Evolutionary conservation across 1,140 invertebrate genomes (phyloP).

Genomic region (Drosophila burlai): DNA sequence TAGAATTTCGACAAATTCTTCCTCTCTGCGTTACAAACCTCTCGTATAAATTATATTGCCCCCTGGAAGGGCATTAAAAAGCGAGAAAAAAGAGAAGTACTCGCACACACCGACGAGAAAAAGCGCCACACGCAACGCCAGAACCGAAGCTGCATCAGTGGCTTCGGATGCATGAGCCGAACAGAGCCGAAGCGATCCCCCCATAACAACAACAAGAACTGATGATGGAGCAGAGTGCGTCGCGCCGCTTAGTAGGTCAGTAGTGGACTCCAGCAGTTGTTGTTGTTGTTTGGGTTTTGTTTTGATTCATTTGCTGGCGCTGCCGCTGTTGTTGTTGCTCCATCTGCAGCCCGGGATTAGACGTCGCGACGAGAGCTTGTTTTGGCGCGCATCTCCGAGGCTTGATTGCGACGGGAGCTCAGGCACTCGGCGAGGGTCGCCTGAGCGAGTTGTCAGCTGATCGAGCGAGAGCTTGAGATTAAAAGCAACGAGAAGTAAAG

Average conservation of each 20-base stretch:
- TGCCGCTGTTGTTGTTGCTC: constrained; percentile 29
- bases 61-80: background rate
- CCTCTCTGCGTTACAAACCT: background rate
- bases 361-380: constrained; percentile 48
- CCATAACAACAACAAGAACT: background rate
- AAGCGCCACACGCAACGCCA: constrained; percentile 71
- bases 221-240: constrained; percentile 49
- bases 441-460: background rate
- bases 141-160: constrained; percentile 16
- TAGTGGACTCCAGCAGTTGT: constrained; percentile 73
- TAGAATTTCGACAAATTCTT: no score
- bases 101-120: constrained; percentile 36
- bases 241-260: constrained; percentile 81
- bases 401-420: constrained; percentile 28
- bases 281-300: constrained; percentile 64
- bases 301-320: constrained; percentile 64
- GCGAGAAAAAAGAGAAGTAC: constrained; percentile 26
- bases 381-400: constrained; percentile 54
- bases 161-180: constrained; percentile 17
- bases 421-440: constrained; percentile 22
- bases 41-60: background rate
- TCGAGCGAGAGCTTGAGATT: background rate
- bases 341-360: constrained; percentile 37
- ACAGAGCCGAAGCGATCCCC: background rate
- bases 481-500: background rate